Base-by-base conservation (phyloP, 2,797 vertebrate species). In the Phyllotis vaccarum region DNA sequence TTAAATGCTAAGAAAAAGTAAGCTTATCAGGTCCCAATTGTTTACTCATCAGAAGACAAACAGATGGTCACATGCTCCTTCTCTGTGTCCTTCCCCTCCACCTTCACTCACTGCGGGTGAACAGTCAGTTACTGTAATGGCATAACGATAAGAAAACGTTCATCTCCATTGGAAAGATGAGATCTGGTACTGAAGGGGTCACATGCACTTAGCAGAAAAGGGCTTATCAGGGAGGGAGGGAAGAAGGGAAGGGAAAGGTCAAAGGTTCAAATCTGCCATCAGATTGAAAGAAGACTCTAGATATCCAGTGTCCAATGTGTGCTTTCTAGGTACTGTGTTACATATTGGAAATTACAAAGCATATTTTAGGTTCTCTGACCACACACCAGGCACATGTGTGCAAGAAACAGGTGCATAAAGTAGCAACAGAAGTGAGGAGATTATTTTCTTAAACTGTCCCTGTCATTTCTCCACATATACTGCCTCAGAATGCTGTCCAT, bases 1-100 rank as follows among this genome's bases (percentile, higher is more conserved):
- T 83, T 93, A 86, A 88, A 82, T 90, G 29, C 66, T 96, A 78
- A 72, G 58, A 79, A 95, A 93, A 96, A n/a, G 14, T 66, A 54
- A 78, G 76, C 78, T 85, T 72, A 66, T 92, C 56, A 89, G 37
- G 74, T 79, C 49, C 70, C 64, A 62, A 2, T 79, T 86, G 22
- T 72, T 93, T 64, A 70, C 31, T 82, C 12, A 70, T 58, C 56
- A 89, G 37, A 95, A 86, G 43, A 31, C 74, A 81, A 83, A 75
- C 22, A n/a, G 22, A 6, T 70, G 80, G 60, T 40, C 60, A 27
- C 9, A 16, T 3, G 19, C 12, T 1, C 27, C 6, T 14, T 16
- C 86, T 43, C 16, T 29, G 12, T n/a, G 34, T 34, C 12, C 17
- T 11, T 5, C 12, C 40, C 14, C 34, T 11, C 87, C 13, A 56